A percentile compares a stretch with the other conserved stretches of the same genome.
Evolutionary conservation across 2,797 vertebrate genomes (phyloP).

Genomic region (Pangasius larnaudii): DNA sequence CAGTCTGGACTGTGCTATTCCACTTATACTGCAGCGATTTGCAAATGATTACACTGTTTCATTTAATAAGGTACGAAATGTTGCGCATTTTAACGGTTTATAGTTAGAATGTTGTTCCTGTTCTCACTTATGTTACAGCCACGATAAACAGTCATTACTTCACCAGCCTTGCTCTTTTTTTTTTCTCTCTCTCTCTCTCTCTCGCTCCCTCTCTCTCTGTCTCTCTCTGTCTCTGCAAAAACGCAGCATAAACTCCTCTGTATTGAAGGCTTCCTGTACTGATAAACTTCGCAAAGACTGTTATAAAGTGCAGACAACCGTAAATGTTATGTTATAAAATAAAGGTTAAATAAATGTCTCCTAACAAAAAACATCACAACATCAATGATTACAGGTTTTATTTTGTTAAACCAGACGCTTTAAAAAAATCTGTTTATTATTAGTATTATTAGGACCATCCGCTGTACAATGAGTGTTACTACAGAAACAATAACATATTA

Average conservation of each 20-base stretch:
- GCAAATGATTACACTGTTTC: background rate
- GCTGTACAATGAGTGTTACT: background rate
- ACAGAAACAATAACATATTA: background rate
- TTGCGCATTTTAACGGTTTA: background rate
- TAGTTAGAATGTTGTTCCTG: background rate
- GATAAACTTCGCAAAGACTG: background rate
- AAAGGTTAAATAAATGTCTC: background rate
- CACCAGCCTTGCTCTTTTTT: background rate
- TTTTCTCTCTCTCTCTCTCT: background rate
- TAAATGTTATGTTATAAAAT: no score
- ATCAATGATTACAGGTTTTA: background rate
- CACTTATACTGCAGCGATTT: background rate
- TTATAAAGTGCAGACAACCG: background rate
- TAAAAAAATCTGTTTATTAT: background rate
- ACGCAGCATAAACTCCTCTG: background rate
- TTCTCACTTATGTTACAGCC: background rate
- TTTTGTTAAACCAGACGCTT: background rate
- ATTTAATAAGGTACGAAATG: background rate
- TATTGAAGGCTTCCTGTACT: background rate
- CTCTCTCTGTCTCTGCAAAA: background rate
- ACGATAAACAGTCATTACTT: background rate
- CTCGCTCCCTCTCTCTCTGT: background rate
- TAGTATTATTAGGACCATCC: background rate
- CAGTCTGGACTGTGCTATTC: background rate
- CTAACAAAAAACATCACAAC: background rate